Conservation (phyloP, 2,888 invertebrate genomes). For the Mesochorus sp. region DNA sequence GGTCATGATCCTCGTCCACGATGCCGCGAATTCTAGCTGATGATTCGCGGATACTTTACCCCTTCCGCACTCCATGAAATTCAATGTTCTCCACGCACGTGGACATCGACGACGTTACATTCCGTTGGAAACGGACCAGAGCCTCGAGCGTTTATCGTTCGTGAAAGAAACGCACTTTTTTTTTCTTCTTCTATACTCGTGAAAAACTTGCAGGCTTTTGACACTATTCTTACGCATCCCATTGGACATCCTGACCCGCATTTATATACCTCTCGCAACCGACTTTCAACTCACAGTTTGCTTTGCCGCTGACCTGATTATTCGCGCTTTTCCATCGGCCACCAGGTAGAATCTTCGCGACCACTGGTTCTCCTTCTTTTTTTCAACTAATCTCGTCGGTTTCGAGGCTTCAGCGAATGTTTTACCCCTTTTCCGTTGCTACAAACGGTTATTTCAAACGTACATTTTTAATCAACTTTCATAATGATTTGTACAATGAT, state of each 20-base stretch:
- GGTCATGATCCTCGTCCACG: not conserved
- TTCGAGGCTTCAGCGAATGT: slow-evolving; percentile 32
- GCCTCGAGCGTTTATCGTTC: slow-evolving; percentile 65
- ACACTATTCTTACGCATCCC: slow-evolving; percentile 28
- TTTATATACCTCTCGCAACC: slow-evolving; percentile 55
- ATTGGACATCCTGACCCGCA: slow-evolving; percentile 37
- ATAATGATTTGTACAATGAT: not conserved
- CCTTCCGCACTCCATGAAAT: slow-evolving; percentile 21
- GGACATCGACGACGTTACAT: slow-evolving; percentile 32
- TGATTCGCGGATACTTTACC: slow-evolving; percentile 49
- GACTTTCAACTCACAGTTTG: slow-evolving; percentile 37
- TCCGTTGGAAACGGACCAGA: slow-evolving; percentile 3
- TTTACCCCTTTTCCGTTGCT: slow-evolving; percentile 25
- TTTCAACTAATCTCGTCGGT: slow-evolving; percentile 10
- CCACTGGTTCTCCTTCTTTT: slow-evolving; percentile 41
- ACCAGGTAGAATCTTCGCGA: slow-evolving; percentile 43
- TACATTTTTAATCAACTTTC: slow-evolving; percentile 3
- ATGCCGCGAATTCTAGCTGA: slow-evolving; percentile 37
- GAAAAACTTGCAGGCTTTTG: slow-evolving; percentile 4
- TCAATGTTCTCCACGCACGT: slow-evolving; percentile 30
- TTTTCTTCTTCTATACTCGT: slow-evolving; percentile 4
- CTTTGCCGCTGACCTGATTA: slow-evolving; percentile 65
- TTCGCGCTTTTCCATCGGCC: slow-evolving; percentile 37
- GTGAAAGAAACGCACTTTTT: slow-evolving; percentile 59
- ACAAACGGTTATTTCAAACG: slow-evolving; percentile 28